Percentiles rank a stretch among this genome's conserved stretches.
Evolutionary conservation across 2,888 invertebrate genomes (phyloP).

Genomic region (Athetis lepigone): DNA sequence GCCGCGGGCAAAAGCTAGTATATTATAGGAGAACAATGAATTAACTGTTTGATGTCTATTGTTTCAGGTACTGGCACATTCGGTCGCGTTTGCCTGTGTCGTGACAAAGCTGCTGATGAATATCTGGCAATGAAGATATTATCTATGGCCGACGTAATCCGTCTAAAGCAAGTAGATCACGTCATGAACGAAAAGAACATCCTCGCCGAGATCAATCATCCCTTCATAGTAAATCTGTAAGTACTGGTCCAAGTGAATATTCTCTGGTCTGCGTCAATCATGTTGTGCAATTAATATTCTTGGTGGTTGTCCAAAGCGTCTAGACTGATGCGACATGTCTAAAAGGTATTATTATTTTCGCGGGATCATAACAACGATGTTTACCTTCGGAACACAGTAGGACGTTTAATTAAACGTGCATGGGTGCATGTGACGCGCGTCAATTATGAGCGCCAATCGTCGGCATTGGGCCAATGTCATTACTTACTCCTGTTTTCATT

Average conservation of each 20-base stretch:
- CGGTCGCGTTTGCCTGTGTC: constrained; percentile 97
- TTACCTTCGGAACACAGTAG: constrained; percentile 63
- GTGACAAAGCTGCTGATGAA: constrained; percentile 94
- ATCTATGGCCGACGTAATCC: constrained; percentile 97
- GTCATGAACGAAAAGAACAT: constrained; percentile 99
- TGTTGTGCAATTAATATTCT: constrained; percentile 54
- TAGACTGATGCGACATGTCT: constrained; percentile 57
- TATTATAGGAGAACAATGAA: constrained; percentile 2
- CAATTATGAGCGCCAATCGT: constrained; percentile 68
- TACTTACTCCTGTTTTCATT: constrained; percentile 59
- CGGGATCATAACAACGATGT: constrained; percentile 65
- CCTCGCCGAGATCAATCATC: constrained; percentile 97
- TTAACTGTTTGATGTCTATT: constrained; percentile 53
- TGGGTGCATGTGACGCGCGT: constrained; percentile 72
- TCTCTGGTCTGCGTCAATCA: constrained; percentile 43
- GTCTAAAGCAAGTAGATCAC: constrained; percentile 98
- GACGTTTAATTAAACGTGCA: constrained; percentile 73
- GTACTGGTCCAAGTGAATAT: constrained; percentile 60
- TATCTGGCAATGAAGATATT: constrained; percentile 98
- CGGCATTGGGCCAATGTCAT: constrained; percentile 75
- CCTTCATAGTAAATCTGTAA: constrained; percentile 96
- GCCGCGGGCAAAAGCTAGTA: too few species aligned
- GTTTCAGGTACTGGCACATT: constrained; percentile 98
- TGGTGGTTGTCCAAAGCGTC: constrained; percentile 64
- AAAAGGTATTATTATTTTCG: constrained; percentile 60